Conservation (phyloP, 1,140 invertebrate genomes). For the Aleiodes sp. region DNA sequence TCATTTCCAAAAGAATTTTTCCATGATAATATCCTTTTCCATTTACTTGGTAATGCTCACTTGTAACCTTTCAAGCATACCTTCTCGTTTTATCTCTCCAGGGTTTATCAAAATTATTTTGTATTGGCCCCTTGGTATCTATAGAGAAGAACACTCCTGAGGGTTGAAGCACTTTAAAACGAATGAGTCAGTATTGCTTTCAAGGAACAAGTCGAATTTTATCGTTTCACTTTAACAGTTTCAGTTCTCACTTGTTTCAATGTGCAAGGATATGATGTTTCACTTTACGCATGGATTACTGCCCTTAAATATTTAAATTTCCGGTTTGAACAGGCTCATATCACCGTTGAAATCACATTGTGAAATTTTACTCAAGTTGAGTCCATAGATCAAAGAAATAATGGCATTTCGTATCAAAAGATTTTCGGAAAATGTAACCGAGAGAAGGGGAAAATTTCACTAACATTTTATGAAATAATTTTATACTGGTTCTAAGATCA, state of each 20-base stretch:
- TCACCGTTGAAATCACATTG: too few relatives aligned
- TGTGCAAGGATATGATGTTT: not conserved
- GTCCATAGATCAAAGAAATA: too few relatives aligned
- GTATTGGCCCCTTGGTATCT: not conserved
- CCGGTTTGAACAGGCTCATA: too few relatives aligned
- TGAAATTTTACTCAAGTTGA: too few relatives aligned
- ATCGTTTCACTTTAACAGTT: not conserved
- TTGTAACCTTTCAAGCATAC: not conserved
- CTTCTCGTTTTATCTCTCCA: not conserved
- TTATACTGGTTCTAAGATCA: too few relatives aligned
- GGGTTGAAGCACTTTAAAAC: not conserved
- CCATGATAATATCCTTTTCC: too few relatives aligned
- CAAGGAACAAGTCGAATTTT: not conserved
- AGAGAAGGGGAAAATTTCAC: too few relatives aligned
- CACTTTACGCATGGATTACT: too few relatives aligned
- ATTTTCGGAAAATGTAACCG: too few relatives aligned
- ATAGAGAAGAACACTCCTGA: not conserved
- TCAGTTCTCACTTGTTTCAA: not conserved
- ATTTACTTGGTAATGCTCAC: not conserved
- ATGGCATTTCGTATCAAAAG: too few relatives aligned
- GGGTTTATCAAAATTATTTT: slow-evolving; percentile 6
- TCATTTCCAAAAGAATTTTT: not conserved
- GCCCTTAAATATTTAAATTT: too few relatives aligned
- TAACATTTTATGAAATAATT: too few relatives aligned
- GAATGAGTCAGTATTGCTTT: not conserved